These are phyloP conservation scores for Cyrtorhinus lividipennis DNA, from an alignment of 1,140 invertebrate species.

Conservation along the genomic window DNA sequence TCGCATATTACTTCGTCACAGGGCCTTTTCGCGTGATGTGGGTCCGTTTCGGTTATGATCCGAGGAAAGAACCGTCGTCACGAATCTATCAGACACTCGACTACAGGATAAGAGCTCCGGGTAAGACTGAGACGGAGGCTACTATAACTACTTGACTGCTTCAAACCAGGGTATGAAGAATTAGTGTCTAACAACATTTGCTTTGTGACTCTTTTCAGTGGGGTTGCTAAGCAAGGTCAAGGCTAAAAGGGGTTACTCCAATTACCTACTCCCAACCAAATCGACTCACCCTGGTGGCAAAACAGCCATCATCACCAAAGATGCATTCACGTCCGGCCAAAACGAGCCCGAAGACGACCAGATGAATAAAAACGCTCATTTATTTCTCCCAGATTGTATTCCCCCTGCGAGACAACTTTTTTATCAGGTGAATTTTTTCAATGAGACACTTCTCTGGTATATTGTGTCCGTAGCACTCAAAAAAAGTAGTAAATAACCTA, in stretches of 20 bases:
- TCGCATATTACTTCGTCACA: conserved; percentile 69
- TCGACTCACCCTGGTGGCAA: conserved; percentile 30
- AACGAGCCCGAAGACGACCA: conserved; percentile 18
- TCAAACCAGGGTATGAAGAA: too few relatives aligned
- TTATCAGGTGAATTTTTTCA: conserved; percentile 47
- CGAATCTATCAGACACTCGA: conserved; percentile 76
- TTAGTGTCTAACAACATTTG: too few relatives aligned
- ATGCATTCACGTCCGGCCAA: conserved; percentile 13
- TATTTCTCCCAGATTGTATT: conserved; percentile 50
- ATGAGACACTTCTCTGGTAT: background rate
- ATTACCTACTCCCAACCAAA: conserved; percentile 38
- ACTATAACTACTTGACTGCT: too few relatives aligned
- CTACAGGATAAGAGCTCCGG: conserved; percentile 57
- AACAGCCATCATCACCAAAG: conserved; percentile 30
- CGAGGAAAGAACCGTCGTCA: conserved; percentile 56
- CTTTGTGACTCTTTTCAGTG: conserved; percentile 29
- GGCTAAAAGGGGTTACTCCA: conserved; percentile 38
- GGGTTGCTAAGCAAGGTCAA: conserved; percentile 38
- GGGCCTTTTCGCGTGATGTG: conserved; percentile 82
- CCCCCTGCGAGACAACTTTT: conserved; percentile 67
- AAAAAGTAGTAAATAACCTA: too few relatives aligned
- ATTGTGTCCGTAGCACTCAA: too few relatives aligned
- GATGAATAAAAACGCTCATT: conserved; percentile 31
- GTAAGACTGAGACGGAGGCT: too few relatives aligned
- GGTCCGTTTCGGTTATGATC: conserved; percentile 75